Evolutionary conservation across 64 coral and sea anemone genomes (phyloP).

Genomic region (Acropora yongei): DNA sequence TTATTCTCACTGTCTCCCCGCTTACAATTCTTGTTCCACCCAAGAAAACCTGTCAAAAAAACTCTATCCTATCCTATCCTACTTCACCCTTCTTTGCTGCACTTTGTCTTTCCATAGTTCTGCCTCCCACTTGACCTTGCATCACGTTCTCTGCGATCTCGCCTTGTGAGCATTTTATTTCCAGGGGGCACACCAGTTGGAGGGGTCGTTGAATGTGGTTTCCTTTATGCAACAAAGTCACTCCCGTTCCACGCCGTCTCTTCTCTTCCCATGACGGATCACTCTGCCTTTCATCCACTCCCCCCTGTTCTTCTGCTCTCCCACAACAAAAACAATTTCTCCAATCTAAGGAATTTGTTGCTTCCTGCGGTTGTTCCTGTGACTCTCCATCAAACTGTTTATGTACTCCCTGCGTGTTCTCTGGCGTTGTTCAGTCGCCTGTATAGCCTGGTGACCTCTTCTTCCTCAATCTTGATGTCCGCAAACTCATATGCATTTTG

Average conservation of each 20-base stretch:
- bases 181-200: constrained; percentile 41
- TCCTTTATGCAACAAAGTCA: constrained; percentile 53
- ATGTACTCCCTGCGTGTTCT: constrained; percentile 68
- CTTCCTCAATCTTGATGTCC: constrained; percentile 59
- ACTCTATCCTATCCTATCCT: background rate
- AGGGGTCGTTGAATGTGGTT: constrained; percentile 44
- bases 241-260: constrained; percentile 59
- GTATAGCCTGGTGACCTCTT: constrained; percentile 48
- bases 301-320: constrained; percentile 78
- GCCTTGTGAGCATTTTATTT: constrained; percentile 41
- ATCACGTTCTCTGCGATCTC: background rate
- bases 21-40: no score
- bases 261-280: constrained; percentile 33
- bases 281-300: constrained; percentile 84
- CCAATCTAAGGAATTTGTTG: constrained; percentile 40
- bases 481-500: constrained; percentile 60
- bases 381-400: constrained; percentile 74
- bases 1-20: no score
- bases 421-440: constrained; percentile 52
- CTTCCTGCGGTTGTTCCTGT: constrained; percentile 53
- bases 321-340: constrained; percentile 63
- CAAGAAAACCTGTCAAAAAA: no score
- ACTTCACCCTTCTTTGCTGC: background rate
- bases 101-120: background rate
- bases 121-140: background rate